Conservation (phyloP, 2,888 invertebrate species). For the Polydrusus cervinus region DNA sequence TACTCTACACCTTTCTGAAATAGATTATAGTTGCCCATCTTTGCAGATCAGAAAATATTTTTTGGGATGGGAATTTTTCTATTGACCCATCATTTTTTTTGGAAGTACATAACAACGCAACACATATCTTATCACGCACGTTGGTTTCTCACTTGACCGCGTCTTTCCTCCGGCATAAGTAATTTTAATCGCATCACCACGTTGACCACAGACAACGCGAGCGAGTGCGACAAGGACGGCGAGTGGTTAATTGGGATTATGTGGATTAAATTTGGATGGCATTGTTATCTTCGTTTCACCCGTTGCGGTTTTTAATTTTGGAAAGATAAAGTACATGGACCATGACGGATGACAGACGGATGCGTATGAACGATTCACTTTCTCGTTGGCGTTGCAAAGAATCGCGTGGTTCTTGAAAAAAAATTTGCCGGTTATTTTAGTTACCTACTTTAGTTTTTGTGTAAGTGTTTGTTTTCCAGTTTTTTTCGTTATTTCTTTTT, state of each 20-base stretch:
- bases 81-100: too few relatives aligned
- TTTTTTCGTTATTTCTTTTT: too few relatives aligned
- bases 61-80: too few relatives aligned
- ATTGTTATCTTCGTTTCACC: slow-evolving; percentile 6
- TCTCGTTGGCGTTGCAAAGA: neutral
- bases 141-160: too few relatives aligned
- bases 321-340: neutral
- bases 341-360: neutral
- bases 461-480: too few relatives aligned
- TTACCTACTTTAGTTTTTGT: too few relatives aligned
- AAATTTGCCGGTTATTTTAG: neutral
- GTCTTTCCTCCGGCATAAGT: neutral
- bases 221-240: neutral
- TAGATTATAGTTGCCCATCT: too few relatives aligned
- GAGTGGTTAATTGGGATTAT: neutral
- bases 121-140: too few relatives aligned
- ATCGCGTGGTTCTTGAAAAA: neutral
- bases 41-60: too few relatives aligned
- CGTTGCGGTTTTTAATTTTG: slow-evolving; percentile 2
- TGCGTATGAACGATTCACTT: neutral
- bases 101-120: too few relatives aligned
- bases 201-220: neutral
- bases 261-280: slow-evolving; percentile 6
- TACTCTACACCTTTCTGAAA: too few relatives aligned
- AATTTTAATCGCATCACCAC: neutral